Base-by-base conservation (phyloP, 30 jellyfish, hydroid and myxozoan genomes). In the Hydractinia symbiolongicarpus region DNA sequence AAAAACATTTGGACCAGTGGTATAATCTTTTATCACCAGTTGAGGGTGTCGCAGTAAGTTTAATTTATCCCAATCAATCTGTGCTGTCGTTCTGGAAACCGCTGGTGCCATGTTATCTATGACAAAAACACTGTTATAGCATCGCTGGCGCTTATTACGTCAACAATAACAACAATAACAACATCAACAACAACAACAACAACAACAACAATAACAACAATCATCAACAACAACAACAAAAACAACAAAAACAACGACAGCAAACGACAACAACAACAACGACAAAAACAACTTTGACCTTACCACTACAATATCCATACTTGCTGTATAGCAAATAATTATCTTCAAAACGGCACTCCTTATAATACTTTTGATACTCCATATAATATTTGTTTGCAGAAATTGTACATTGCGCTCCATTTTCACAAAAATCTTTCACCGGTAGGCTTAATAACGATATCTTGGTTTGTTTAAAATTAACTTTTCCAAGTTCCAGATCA, bases 261-360 rank as follows among this genome's bases (percentile, higher is more conserved):
- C 19, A 58, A 58, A 58, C 0, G 1, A 58, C 15, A 58, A 3
- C 15, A 58, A 58, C 15, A 3, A 58, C 19, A 58, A 58, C 15
- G 19, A 58, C 19, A 58, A 58, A 58, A 58, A 11, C 15, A 58
- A 58, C 15, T 11, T 58, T 58, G 15, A 58, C 15, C 17, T 7
- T 64, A 64, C 74, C 74, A n/a, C 40, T 51, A 64, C 74, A 64
- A 13, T 64, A 64, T n/a, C 74, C 74, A 64, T 64, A 64, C 74
- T 64, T 64, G 74, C 52, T 51, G 40, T 64, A 64, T 44, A 64
- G 40, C 40, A 64, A 64, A 64, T 13, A 6, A n/a, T 64, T 13
- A 13, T 64, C 74, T 6, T n/a, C 40, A 64, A n/a, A 44, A n/a
- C 40, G 17, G 40, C 74, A 64, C 19, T 64, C 74, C 7, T 13